Evolutionary conservation across 2,797 vertebrate genomes (phyloP).

Genomic region (Allochrocebus solatus): DNA sequence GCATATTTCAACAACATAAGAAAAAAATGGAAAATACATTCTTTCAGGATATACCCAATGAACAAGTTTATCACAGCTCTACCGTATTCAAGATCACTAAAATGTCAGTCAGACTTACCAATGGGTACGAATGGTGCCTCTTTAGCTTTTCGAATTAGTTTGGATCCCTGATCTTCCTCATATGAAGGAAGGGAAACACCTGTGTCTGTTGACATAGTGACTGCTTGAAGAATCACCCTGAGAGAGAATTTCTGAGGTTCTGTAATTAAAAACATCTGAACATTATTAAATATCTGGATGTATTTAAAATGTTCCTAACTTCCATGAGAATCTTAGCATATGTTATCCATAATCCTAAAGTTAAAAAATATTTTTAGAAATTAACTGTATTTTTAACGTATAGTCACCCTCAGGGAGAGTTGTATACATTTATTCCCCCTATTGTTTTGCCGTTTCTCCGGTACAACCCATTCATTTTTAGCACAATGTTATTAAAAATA

Average conservation of each 20-base stretch:
- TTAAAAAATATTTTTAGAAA: neutral
- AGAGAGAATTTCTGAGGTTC: conserved; percentile 50
- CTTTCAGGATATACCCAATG: neutral
- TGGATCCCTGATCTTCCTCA: conserved; percentile 88
- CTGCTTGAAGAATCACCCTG: conserved; percentile 69
- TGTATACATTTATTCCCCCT: neutral
- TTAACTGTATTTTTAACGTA: neutral
- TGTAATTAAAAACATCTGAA: conserved; percentile 1
- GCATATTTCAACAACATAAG: neutral
- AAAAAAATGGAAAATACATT: conserved; percentile 37
- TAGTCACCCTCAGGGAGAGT: neutral
- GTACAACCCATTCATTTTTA: neutral
- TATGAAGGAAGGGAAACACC: conserved; percentile 78
- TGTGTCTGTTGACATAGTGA: conserved; percentile 85
- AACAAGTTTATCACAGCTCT: neutral
- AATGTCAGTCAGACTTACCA: conserved; percentile 84
- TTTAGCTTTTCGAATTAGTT: conserved; percentile 91
- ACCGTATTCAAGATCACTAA: neutral
- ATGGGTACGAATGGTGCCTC: conserved; percentile 94
- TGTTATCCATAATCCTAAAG: neutral
- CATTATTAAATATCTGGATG: neutral
- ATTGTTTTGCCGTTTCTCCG: neutral
- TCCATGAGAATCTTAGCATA: neutral
- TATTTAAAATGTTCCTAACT: neutral
- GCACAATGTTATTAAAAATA: neutral